Percentiles rank a stretch among this genome's conserved stretches.
These are phyloP conservation scores for Brachionus rotundiformis DNA, from an alignment of 1,140 invertebrate species.

Conservation along the genomic window DNA sequence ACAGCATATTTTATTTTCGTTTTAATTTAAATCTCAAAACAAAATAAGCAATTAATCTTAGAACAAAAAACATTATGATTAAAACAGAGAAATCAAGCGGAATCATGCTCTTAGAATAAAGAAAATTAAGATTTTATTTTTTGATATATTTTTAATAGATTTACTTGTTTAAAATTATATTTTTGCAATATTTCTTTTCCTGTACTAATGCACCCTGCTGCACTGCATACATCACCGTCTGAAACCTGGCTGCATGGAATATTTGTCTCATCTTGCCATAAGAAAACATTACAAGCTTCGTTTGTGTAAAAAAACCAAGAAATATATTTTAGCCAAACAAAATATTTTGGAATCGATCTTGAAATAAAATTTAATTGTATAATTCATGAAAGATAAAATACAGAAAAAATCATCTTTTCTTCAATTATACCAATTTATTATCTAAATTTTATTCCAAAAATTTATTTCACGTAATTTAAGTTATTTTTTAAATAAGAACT, in stretches of 20 bases:
- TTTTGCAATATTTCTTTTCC: background rate
- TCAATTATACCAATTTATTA: no score
- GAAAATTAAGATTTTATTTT: background rate
- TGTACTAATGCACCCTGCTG: background rate
- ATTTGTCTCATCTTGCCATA: constrained; percentile 72
- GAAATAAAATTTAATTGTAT: background rate
- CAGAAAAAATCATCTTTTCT: no score
- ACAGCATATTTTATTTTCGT: background rate
- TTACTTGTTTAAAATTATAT: background rate
- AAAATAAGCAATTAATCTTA: background rate
- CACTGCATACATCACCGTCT: background rate
- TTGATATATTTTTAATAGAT: background rate
- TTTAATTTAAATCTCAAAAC: background rate
- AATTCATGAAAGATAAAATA: background rate
- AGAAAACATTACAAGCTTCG: constrained; percentile 87
- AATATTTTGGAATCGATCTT: constrained; percentile 71
- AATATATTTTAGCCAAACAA: constrained; percentile 85
- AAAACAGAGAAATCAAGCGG: background rate
- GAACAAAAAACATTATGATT: background rate
- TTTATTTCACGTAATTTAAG: no score
- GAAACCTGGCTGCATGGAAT: constrained; percentile 55
- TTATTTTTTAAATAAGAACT: no score
- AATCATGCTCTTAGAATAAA: background rate
- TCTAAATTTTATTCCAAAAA: no score
- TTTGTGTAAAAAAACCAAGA: constrained; percentile 94